phyloP scores from a whole-genome alignment of 2,888 invertebrate species.

The Drosophila prolongata region DNA sequence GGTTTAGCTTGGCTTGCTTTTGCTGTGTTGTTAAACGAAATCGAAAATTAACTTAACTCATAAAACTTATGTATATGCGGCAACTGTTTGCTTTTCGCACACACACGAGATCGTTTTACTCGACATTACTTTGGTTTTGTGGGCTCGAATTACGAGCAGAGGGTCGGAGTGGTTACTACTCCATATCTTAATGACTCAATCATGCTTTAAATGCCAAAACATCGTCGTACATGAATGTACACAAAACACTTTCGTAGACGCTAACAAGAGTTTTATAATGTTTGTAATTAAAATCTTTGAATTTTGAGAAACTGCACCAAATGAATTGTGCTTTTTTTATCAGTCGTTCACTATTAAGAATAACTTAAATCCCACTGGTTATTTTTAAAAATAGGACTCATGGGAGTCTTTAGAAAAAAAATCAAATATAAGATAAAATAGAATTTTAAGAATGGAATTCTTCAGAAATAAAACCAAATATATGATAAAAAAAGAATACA shows the following conservation, averaged over 20 bases:
- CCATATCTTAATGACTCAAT: conserved; percentile 52
- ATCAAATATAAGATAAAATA: too few relatives aligned
- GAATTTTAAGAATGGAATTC: too few relatives aligned
- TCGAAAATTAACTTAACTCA: conserved; percentile 34
- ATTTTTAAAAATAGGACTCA: too few relatives aligned
- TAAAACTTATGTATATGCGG: conserved; percentile 52
- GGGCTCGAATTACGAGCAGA: conserved; percentile 16
- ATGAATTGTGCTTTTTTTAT: too few relatives aligned
- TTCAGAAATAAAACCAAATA: too few relatives aligned
- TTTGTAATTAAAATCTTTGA: too few relatives aligned
- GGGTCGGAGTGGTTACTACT: conserved; percentile 8
- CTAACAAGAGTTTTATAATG: conserved; percentile 51
- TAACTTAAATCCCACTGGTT: too few relatives aligned
- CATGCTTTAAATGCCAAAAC: conserved; percentile 57
- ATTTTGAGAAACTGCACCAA: too few relatives aligned
- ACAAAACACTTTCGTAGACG: conserved; percentile 15
- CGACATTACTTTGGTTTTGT: conserved; percentile 16
- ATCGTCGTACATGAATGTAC: not conserved
- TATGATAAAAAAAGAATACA: too few relatives aligned
- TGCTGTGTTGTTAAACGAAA: conserved; percentile 32
- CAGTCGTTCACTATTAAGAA: too few relatives aligned
- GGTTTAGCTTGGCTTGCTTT: conserved; percentile 13
- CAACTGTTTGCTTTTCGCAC: conserved; percentile 48
- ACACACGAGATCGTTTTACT: conserved; percentile 61
- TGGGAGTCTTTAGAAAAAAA: too few relatives aligned